Evolutionary conservation across 2,797 vertebrate species (phyloP), one percentile per base, ranked within the genome.

Genomic region (Poeciliopsis infans): DNA sequence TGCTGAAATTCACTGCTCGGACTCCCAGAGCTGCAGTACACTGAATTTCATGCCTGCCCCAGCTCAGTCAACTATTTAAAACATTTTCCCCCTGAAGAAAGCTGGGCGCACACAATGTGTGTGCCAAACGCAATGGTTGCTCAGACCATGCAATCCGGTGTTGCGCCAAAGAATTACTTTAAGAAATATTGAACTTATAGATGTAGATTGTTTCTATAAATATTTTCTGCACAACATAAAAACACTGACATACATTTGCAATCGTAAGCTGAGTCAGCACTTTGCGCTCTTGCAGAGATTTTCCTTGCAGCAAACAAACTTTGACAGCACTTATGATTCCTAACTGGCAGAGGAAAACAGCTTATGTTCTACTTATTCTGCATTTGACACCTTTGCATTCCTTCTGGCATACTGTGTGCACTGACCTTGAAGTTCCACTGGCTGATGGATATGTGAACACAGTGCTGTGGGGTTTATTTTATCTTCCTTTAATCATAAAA

Each of bases 111-210:
- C 91, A 93, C 89, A 92, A 80, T 84, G 81, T 74, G 88, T 95
- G 94, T 96, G 96, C 96, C 96, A 96, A 96, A 96, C 94, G 95
- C 95, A 96, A 95, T 95, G 87, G 88, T 92, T 90, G 84, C 93
- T 91, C 91, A 92, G 94, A 95, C 95, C 95, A 95, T 91, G 84
- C 95, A 96, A 96, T 95, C 95, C 94, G 93, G 93, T 87, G 95
- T 88, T 78, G 78, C 87, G 87, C 69, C 46, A 79, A 78, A 80
- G 68, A 88, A 75, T 46, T 43, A 85, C 85, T 79, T 31, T 45
- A 74, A 90, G 66, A 87, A 84, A 89, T 87, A 71, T 75, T 90
- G 59, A 46, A 83, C 51, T 59, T 77, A 47, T 85, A 78, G 61
- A 79, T 46, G 49, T 51, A 80, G 84, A 83, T 88, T 95, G 91